Conservation (phyloP, 2,888 invertebrate genomes). For the Neuroscelio doddi region DNA sequence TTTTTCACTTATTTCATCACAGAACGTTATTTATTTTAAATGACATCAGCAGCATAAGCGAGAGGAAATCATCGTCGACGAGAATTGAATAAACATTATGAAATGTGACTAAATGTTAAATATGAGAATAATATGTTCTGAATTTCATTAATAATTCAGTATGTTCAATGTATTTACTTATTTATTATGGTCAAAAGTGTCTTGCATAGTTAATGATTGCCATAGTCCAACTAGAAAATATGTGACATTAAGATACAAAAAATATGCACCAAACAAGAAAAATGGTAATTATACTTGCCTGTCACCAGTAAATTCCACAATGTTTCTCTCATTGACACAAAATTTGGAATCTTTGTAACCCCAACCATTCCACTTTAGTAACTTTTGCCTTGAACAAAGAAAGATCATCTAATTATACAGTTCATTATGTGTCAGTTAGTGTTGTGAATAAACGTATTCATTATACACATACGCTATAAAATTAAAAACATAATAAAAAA, state of each 20-base stretch:
- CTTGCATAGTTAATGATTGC: background rate
- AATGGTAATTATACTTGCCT: constrained; percentile 75
- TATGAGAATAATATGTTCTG: too few relatives aligned
- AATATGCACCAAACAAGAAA: background rate
- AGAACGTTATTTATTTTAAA: too few relatives aligned
- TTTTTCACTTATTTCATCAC: too few relatives aligned
- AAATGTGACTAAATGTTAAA: too few relatives aligned
- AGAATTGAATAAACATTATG: too few relatives aligned
- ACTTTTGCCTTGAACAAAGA: constrained; percentile 80
- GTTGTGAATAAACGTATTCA: too few relatives aligned
- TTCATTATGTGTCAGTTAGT: background rate
- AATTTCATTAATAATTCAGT: too few relatives aligned
- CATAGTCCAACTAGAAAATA: background rate
- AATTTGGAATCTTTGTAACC: constrained; percentile 98
- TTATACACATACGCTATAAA: too few relatives aligned
- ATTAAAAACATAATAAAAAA: too few relatives aligned
- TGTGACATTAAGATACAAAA: background rate
- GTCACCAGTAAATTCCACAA: constrained; percentile 88
- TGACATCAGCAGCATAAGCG: too few relatives aligned
- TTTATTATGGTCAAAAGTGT: background rate
- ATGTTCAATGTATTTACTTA: too few relatives aligned
- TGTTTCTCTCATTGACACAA: constrained; percentile 76
- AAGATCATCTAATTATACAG: background rate
- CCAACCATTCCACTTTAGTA: constrained; percentile 99
- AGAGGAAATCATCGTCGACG: too few relatives aligned